Conservation (phyloP, 64 coral and sea anemone species). For the Actinia equina region DNA sequence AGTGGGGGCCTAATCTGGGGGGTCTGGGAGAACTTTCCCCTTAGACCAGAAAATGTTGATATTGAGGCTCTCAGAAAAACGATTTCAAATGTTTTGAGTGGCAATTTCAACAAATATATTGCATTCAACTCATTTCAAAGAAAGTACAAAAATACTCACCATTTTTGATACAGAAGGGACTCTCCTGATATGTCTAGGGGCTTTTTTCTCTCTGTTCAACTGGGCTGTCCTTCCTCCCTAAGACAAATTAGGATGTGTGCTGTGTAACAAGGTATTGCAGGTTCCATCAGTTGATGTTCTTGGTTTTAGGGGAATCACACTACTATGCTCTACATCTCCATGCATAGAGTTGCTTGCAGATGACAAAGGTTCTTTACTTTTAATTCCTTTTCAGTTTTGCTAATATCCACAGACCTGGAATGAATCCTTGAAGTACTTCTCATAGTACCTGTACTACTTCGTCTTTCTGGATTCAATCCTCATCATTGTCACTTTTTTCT, state of each 20-base stretch:
- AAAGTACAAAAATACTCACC: neutral
- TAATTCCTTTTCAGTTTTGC: neutral
- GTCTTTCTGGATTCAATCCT: neutral
- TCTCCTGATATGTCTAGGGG: neutral
- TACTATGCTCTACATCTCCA: neutral
- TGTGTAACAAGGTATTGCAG: neutral
- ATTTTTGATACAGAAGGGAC: neutral
- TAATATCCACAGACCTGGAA: neutral
- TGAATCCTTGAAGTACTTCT: neutral
- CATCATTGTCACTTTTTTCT: neutral
- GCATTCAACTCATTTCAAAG: too few species aligned
- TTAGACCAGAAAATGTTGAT: too few species aligned
- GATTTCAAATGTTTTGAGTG: too few species aligned
- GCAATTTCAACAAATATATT: too few species aligned
- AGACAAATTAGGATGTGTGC: neutral
- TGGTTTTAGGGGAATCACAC: neutral
- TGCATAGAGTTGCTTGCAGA: neutral
- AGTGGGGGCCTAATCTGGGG: too few species aligned
- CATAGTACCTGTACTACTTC: neutral
- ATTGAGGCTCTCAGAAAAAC: too few species aligned
- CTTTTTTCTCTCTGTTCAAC: neutral
- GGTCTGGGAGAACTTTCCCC: too few species aligned
- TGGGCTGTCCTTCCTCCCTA: neutral
- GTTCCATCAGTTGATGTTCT: neutral
- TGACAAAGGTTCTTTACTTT: neutral